Conservation (phyloP, 2,113 vertebrate genomes). For the Sorex araneus region DNA sequence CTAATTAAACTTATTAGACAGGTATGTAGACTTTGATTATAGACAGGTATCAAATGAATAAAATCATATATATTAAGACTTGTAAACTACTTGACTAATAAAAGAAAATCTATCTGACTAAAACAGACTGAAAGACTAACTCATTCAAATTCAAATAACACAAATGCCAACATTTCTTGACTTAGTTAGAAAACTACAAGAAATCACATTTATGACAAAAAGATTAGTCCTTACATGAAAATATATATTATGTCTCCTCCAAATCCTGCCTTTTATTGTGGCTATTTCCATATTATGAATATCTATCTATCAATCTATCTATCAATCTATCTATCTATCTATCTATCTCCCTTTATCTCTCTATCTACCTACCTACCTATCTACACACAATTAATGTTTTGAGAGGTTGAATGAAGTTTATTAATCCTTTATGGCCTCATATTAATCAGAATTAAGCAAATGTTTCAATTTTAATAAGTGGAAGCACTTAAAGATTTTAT, state of each 20-base stretch:
- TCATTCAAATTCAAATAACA: neutral
- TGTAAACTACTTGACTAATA: neutral
- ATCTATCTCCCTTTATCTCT: no score
- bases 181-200: neutral
- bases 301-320: neutral
- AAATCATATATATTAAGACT: neutral
- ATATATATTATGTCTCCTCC: neutral
- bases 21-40: no score
- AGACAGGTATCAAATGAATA: neutral
- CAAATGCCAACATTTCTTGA: neutral
- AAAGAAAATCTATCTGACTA: neutral
- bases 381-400: neutral
- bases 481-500: neutral
- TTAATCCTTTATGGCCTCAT: neutral
- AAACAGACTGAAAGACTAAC: neutral
- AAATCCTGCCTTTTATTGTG: conserved; percentile 8
- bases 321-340: no score
- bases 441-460: conserved; percentile 15
- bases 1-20: no score
- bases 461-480: neutral
- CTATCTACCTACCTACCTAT: neutral
- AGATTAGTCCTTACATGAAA: neutral
- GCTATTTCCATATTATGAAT: neutral
- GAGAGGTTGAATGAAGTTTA: conserved; percentile 18
- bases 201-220: conserved; percentile 31